Evolutionary conservation across 2,113 vertebrate genomes (phyloP).

Genomic region (Gallinago media): DNA sequence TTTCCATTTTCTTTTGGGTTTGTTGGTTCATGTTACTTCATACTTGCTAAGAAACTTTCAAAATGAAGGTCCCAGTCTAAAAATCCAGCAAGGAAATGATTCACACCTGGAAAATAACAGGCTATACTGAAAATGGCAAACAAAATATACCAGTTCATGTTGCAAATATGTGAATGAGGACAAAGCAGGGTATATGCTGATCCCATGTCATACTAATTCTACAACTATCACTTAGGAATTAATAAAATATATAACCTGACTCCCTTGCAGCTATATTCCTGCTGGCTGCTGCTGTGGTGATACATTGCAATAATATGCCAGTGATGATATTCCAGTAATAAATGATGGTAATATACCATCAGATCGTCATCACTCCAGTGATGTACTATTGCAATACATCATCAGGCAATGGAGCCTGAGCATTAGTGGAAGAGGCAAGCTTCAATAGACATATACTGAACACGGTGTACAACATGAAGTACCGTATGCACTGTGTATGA

Average conservation of each 20-base stretch:
- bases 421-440: slow-evolving; percentile 36
- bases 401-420: slow-evolving; percentile 14
- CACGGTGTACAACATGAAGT: neutral
- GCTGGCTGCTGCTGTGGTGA: slow-evolving; percentile 60
- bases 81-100: neutral
- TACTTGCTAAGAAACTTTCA: neutral
- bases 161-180: neutral
- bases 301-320: slow-evolving; percentile 69
- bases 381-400: slow-evolving; percentile 43
- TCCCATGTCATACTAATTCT: neutral
- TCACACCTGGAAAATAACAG: neutral
- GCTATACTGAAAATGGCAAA: neutral
- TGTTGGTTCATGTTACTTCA: neutral
- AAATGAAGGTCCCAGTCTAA: neutral
- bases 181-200: neutral
- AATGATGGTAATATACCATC: slow-evolving; percentile 66
- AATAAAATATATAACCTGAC: slow-evolving; percentile 29
- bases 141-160: neutral
- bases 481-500: rapidly evolving
- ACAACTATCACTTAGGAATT: slow-evolving; percentile 20
- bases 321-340: slow-evolving; percentile 66
- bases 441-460: neutral
- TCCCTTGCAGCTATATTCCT: slow-evolving; percentile 25
- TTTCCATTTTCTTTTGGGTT: neutral
- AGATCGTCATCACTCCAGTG: slow-evolving; percentile 33